Evolutionary conservation across 2,113 vertebrate genomes (phyloP), one percentile per base, ranked within the genome.

Genomic region (Gymnocephalus cernua): DNA sequence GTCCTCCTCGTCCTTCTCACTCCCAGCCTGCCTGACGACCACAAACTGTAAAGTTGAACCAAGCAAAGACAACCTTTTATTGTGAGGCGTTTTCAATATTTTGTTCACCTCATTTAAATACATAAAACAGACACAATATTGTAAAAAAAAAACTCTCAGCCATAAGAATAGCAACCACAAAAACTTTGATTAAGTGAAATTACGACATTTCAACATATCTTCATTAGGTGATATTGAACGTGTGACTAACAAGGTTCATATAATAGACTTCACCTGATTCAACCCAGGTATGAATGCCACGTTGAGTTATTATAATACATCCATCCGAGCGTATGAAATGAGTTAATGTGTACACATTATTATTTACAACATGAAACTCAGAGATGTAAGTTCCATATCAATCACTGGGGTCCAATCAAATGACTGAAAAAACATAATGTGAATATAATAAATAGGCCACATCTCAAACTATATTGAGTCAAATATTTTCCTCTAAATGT

Each of bases 1-100:
- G 23, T 79, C 54, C 54, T 65, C 14, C 27, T 61, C n/a, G 23
- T 79, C 54, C 64, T 69, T 72, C 69, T 65, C 57, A 2, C 61
- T 76, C 53, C 2, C 64, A 45, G 56, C 13, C 66, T 15, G 78
- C 14, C 74, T 15, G 83, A 59, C 38, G 25, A 38, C 56, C 29
- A 68, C 47, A 74, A 72, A 68, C 73, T 23, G 59, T 14, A 23
- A 57, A 21, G 23, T 9, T 45, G 58, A 82, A 29, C 29, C 47
- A 19, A 25, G 8, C 65, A 64, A 44, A 45, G 35, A 44, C 21
- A 44, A 4, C 8, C 18, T 47, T 47, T 45, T 11, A 47, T 18
- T 27, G 1, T 44, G 13, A 44, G 35, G 35, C 38, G 41, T 63
- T 62, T 62, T 21, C 38, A 12, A 21, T 38, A 6, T 38, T 21